phyloP scores from a whole-genome alignment of 2,888 invertebrate genomes.

The Adelphocoris suturalis region DNA sequence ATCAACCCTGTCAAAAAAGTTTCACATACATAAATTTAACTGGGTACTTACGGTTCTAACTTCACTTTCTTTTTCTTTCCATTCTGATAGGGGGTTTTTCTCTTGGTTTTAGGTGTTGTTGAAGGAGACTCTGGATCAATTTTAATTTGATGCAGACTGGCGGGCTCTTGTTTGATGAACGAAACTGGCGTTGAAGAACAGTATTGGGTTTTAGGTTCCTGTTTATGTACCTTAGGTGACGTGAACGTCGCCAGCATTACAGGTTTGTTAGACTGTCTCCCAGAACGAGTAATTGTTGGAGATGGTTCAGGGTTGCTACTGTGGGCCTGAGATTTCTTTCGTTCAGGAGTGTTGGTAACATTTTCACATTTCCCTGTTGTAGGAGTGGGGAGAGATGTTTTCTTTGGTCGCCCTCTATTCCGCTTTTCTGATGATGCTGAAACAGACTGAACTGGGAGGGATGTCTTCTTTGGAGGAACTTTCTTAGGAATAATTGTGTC shows the following conservation, averaged over 20 bases:
- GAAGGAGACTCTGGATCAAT: background rate
- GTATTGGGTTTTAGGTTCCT: background rate
- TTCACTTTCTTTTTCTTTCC: background rate
- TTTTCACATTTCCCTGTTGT: background rate
- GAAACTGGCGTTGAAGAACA: background rate
- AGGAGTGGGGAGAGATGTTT: constrained; percentile 7
- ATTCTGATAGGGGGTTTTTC: background rate
- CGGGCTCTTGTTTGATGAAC: background rate
- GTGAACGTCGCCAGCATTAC: background rate
- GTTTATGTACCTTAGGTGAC: background rate
- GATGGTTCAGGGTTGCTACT: background rate
- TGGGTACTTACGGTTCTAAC: background rate
- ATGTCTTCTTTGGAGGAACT: background rate
- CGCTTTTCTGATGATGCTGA: background rate
- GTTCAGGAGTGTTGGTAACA: background rate
- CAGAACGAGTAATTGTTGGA: background rate
- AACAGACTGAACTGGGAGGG: background rate
- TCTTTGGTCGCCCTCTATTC: constrained; percentile 5
- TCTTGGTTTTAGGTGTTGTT: background rate
- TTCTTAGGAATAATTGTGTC: background rate
- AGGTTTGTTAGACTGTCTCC: background rate
- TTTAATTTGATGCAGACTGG: background rate
- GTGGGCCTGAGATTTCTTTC: background rate
- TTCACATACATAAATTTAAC: too few relatives aligned
- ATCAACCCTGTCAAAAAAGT: too few relatives aligned